Evolutionary conservation across 2,888 invertebrate species (phyloP).

Genomic region (Dryococelus australis): DNA sequence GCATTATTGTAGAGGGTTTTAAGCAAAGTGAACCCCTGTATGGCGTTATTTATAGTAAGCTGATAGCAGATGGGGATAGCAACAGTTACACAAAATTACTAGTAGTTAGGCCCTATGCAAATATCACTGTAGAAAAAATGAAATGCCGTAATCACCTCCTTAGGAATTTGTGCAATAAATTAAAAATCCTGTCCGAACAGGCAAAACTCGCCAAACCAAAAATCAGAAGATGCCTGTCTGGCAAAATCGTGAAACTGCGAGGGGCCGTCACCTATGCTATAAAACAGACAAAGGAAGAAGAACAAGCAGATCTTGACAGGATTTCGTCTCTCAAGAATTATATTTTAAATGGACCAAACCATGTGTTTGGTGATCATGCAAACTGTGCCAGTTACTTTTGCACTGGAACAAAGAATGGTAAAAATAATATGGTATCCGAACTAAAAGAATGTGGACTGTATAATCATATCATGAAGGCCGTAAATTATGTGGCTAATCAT

Average conservation of each 20-base stretch:
- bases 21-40: slow-evolving; percentile 37
- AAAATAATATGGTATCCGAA: slow-evolving; percentile 28
- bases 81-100: not conserved
- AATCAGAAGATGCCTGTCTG: no score
- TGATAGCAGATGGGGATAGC: not conserved
- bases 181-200: no score
- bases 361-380: slow-evolving; percentile 40
- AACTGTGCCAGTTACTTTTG: no score
- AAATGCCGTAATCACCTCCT: slow-evolving; percentile 19
- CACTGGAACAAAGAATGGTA: slow-evolving; percentile 35
- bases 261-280: slow-evolving; percentile 37
- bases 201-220: no score
- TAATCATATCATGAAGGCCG: slow-evolving; percentile 26
- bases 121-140: not conserved
- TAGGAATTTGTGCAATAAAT: slow-evolving; percentile 5
- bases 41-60: no score
- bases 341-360: slow-evolving; percentile 41
- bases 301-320: not conserved
- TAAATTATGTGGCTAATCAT: slow-evolving; percentile 32
- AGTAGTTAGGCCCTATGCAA: not conserved
- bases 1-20: slow-evolving; percentile 37
- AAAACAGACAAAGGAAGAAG: slow-evolving; percentile 20
- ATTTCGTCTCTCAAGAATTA: no score
- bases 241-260: no score
- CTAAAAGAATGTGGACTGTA: no score